A percentile compares a stretch with the other conserved stretches of the same genome.
Evolutionary conservation across 2,113 vertebrate species (phyloP).

Genomic region (Chunga burmeisteri): DNA sequence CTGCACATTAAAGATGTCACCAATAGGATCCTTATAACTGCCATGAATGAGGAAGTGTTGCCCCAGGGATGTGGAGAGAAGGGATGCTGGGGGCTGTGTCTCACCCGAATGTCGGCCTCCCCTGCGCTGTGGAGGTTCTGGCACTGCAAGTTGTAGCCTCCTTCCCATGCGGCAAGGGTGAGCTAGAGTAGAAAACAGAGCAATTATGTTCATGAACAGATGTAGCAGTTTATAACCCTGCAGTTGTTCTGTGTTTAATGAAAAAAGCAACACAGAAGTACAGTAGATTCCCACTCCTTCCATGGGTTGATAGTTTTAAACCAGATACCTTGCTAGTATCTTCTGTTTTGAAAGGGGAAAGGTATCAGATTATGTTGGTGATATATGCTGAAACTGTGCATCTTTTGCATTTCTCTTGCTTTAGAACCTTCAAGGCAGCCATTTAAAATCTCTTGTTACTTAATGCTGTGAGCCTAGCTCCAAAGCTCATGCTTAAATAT

Average conservation of each 20-base stretch:
- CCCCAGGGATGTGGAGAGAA: neutral
- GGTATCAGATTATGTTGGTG: neutral
- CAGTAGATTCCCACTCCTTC: neutral
- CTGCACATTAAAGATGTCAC: neutral
- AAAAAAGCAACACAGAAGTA: neutral
- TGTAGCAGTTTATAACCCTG: neutral
- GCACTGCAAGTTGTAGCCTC: conserved; percentile 85
- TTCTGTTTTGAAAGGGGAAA: neutral
- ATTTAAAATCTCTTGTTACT: neutral
- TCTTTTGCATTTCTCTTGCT: neutral
- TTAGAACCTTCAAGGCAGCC: neutral
- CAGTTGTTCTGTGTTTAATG: neutral
- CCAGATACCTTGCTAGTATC: neutral
- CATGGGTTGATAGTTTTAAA: neutral
- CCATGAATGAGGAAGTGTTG: fast-evolving
- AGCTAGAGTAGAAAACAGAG: conserved; percentile 70
- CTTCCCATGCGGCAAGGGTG: conserved; percentile 82
- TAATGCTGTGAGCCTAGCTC: neutral
- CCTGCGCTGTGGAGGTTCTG: conserved; percentile 83
- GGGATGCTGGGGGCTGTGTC: neutral
- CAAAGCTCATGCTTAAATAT: neutral
- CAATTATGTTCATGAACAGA: neutral
- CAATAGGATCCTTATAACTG: neutral
- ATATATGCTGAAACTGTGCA: neutral
- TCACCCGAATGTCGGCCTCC: conserved; percentile 82